Evolutionary conservation across 1,140 invertebrate species (phyloP).

Genomic region (Anoplophora glabripennis): DNA sequence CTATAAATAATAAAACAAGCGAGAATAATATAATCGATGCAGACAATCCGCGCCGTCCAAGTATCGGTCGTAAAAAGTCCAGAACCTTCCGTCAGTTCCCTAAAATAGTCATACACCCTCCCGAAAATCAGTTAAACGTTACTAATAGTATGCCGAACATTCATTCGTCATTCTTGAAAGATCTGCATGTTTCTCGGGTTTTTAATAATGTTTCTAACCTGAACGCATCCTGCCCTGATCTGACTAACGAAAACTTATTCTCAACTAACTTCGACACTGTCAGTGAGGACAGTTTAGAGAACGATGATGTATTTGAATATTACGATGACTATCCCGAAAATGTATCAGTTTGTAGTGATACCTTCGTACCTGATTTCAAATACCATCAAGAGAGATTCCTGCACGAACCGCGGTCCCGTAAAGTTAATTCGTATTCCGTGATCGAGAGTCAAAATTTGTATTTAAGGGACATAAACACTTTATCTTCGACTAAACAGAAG

Average conservation of each 20-base stretch:
- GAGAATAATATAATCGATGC: slow-evolving; percentile 4
- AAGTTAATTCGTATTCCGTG: slow-evolving; percentile 1
- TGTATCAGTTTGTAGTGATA: slow-evolving; percentile 11
- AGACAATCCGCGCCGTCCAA: slow-evolving; percentile 17
- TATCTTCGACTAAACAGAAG: slow-evolving; percentile 8
- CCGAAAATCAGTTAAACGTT: slow-evolving; percentile 29
- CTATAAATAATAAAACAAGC: slow-evolving; percentile 26
- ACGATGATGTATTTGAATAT: slow-evolving; percentile 9
- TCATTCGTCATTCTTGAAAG: neutral
- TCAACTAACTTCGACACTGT: slow-evolving; percentile 4
- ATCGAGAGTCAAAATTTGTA: slow-evolving; percentile 1
- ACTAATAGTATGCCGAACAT: slow-evolving; percentile 38
- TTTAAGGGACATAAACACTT: neutral
- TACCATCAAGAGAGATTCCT: neutral
- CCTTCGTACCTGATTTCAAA: neutral
- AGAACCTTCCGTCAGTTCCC: slow-evolving; percentile 37
- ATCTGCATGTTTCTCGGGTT: slow-evolving; percentile 9
- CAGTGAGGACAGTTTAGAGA: slow-evolving; percentile 2
- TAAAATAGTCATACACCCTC: slow-evolving; percentile 40
- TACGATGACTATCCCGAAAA: slow-evolving; percentile 15
- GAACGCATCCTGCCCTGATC: slow-evolving; percentile 40
- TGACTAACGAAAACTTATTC: slow-evolving; percentile 28
- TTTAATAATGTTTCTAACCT: slow-evolving; percentile 32
- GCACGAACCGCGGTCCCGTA: neutral
- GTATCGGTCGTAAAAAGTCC: slow-evolving; percentile 25